These are phyloP conservation scores for Tetramorium bicarinatum DNA, from an alignment of 2,888 invertebrate species.

Conservation along the genomic window DNA sequence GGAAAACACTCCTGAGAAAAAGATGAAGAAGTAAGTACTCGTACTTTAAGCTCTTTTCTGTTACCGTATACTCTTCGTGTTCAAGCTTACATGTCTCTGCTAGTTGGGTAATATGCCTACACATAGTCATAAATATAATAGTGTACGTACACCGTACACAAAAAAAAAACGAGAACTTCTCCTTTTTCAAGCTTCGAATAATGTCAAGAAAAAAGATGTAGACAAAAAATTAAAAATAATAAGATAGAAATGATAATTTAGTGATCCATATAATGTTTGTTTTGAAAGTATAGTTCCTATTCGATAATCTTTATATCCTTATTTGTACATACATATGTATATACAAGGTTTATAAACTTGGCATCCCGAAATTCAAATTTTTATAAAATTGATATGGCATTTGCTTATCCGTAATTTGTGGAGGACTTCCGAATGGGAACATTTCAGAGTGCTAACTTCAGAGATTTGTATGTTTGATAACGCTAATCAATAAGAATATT, in stretches of 20 bases:
- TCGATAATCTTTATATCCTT: not conserved
- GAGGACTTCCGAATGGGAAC: no score
- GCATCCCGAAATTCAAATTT: no score
- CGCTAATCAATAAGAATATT: no score
- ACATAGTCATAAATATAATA: not conserved
- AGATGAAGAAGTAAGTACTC: conserved; percentile 71
- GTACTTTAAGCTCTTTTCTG: not conserved
- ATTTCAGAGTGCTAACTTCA: no score
- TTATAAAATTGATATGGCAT: no score
- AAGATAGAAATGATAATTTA: not conserved
- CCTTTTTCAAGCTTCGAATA: not conserved
- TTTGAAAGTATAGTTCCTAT: not conserved
- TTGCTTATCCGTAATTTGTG: no score
- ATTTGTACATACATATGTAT: no score
- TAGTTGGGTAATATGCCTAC: not conserved
- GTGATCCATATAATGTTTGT: not conserved
- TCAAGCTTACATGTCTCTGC: conserved; percentile 3
- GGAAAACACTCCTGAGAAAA: conserved; percentile 70
- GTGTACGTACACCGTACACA: not conserved
- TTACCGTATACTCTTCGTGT: not conserved
- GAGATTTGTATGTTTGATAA: no score
- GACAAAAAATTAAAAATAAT: not conserved
- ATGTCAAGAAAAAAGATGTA: not conserved
- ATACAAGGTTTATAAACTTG: no score
- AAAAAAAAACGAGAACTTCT: conserved; percentile 1